Percentiles rank a stretch among this genome's conserved stretches.
Conservation (phyloP, 2,113 vertebrate species). For the Melanerpes formicivorus region DNA sequence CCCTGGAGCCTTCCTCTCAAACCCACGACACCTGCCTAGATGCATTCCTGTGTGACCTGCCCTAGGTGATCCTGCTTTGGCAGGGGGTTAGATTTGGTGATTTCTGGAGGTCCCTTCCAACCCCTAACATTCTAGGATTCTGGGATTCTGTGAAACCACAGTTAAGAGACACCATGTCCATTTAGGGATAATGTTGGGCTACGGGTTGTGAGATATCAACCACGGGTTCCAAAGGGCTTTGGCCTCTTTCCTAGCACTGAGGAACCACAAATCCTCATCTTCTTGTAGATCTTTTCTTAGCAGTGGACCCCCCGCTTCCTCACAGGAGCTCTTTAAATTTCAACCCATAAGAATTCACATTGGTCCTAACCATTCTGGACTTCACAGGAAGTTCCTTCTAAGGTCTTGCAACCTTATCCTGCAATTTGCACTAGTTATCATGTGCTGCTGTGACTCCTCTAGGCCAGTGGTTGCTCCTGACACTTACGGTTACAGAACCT, state of each 20-base stretch:
- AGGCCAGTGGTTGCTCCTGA: not conserved
- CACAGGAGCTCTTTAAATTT: not conserved
- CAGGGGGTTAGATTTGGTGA: too few relatives aligned
- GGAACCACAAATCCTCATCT: not conserved
- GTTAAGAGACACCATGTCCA: accelerated
- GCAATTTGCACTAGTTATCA: not conserved
- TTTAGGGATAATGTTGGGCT: not conserved
- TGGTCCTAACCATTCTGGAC: not conserved
- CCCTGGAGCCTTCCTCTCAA: too few relatives aligned
- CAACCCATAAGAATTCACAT: not conserved
- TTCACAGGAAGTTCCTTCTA: not conserved
- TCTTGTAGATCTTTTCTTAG: not conserved
- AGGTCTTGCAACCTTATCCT: not conserved
- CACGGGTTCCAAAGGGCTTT: not conserved
- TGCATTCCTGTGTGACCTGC: too few relatives aligned
- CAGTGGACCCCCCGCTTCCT: not conserved
- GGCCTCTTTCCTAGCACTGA: not conserved
- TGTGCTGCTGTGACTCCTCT: not conserved
- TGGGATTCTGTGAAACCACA: not conserved
- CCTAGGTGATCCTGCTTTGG: too few relatives aligned
- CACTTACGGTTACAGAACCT: not conserved
- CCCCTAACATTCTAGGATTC: too few relatives aligned
- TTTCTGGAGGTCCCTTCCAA: too few relatives aligned
- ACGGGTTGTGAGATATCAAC: not conserved
- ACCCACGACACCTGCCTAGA: too few relatives aligned